Evolutionary conservation across 64 coral and sea anemone species (phyloP), one percentile per base, ranked within the genome.

Genomic region (Anthopleura sola): DNA sequence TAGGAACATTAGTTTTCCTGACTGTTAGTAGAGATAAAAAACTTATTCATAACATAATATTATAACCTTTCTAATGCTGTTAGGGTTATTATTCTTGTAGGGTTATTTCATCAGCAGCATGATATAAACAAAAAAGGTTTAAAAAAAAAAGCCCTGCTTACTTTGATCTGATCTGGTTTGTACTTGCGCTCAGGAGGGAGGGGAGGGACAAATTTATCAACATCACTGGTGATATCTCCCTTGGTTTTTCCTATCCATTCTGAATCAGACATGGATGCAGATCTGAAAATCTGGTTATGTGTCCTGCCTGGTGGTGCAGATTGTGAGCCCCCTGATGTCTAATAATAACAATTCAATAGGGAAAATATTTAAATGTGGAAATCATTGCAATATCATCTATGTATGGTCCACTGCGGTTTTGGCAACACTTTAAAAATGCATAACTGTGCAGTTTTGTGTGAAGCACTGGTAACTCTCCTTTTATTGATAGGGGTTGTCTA

Each of bases 281-380:
- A 55, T 54, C 20, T 56, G 18, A 48, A 36, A 12, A 36, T 56
- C 16, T 19, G 46, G 50, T 53, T 60, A 4, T 53, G 55, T 56
- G 75, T 84, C 80, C 76, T 78, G 40, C 88, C 88, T 23, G 83
- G 82, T 0, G 88, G 83, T 38, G 83, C 89, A 75, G 89, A 91
- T 18, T 38, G 69, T 20, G 89, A 84, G 7, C 89, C 84, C 68
- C 69, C 50, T 11, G 66, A 71, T 34, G 15, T 13, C 66, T 71
- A 71, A 71, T 9, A 71, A 71, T 34, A 71, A 32, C 1, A 31
- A 32, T 32, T 3, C n/a, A 71, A 71, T 62, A 24, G 10, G 55
- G 6, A 21, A 2, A 7, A 6, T 21, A 9, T n/a, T n/a, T n/a
- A n/a, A n/a, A n/a, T n/a, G n/a, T n/a, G n/a, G n/a, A n/a, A n/a